These are phyloP conservation scores for Zoanthus solanderi DNA, from an alignment of 92 coral and sea anemone species.

Conservation along the genomic window DNA sequence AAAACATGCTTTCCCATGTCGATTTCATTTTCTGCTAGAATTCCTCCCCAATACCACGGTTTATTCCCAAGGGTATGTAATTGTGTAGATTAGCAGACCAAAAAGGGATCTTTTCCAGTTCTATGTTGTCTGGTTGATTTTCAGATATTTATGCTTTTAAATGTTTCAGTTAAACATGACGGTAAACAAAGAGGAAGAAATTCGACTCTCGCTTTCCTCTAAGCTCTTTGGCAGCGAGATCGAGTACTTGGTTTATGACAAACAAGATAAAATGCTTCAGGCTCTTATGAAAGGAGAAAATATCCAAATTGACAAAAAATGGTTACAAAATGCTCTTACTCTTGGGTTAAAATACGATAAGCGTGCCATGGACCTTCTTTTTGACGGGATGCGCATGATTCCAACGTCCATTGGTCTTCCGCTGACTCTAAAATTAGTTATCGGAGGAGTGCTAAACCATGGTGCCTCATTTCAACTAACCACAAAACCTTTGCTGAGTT, in stretches of 20 bases:
- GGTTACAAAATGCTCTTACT: constrained; percentile 60
- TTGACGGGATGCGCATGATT: constrained; percentile 57
- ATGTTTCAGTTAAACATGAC: constrained; percentile 42
- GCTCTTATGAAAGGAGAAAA: constrained; percentile 52
- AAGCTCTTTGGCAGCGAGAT: constrained; percentile 67
- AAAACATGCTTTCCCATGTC: too few relatives aligned
- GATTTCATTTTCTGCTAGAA: too few relatives aligned
- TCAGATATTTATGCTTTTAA: too few relatives aligned
- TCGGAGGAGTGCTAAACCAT: constrained; percentile 46
- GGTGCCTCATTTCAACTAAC: constrained; percentile 26
- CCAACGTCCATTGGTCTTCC: constrained; percentile 67
- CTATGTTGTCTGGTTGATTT: too few relatives aligned
- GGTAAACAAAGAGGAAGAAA: constrained; percentile 34
- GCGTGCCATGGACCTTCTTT: constrained; percentile 59
- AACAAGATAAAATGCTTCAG: constrained; percentile 36
- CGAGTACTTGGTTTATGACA: constrained; percentile 52
- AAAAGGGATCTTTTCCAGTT: too few relatives aligned
- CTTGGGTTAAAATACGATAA: constrained; percentile 61
- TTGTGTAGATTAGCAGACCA: neutral
- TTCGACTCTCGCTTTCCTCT: constrained; percentile 60
- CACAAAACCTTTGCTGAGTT: constrained; percentile 56
- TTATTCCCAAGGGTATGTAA: too few relatives aligned
- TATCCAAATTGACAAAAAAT: constrained; percentile 57
- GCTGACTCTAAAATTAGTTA: constrained; percentile 47
- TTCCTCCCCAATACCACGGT: too few relatives aligned